A percentile compares a stretch with the other conserved stretches of the same genome.
Evolutionary conservation across 2,113 vertebrate genomes (phyloP).

Genomic region (Colossoma macropomum): DNA sequence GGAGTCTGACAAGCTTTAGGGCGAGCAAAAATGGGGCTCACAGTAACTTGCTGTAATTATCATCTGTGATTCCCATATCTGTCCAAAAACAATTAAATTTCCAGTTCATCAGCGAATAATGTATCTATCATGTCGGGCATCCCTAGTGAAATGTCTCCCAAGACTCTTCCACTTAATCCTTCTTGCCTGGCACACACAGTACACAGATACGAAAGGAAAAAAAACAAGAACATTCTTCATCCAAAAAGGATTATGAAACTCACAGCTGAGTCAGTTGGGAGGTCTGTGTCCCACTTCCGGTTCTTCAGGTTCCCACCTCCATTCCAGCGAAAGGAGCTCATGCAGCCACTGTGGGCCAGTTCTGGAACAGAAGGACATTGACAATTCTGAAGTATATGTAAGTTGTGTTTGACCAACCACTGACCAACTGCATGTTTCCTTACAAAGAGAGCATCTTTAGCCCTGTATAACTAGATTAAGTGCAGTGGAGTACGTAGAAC

Average conservation of each 20-base stretch:
- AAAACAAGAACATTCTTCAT: neutral
- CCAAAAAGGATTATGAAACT: slow-evolving; percentile 61
- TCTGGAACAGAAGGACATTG: slow-evolving; percentile 74
- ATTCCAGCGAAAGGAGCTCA: slow-evolving; percentile 97
- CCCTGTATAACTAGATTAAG: no score
- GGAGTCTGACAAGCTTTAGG: no score
- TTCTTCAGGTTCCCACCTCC: slow-evolving; percentile 90
- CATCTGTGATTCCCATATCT: no score
- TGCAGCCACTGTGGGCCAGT: slow-evolving; percentile 94
- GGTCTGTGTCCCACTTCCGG: slow-evolving; percentile 94
- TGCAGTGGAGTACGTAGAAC: no score
- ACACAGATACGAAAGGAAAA: no score
- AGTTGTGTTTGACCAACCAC: no score
- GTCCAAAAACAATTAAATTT: no score
- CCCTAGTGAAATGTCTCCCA: neutral
- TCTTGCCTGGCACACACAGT: neutral
- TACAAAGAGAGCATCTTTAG: no score
- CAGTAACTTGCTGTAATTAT: no score
- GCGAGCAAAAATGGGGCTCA: no score
- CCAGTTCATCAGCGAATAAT: neutral
- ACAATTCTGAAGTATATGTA: neutral
- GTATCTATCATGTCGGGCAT: neutral
- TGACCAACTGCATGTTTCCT: no score
- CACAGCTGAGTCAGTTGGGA: slow-evolving; percentile 92
- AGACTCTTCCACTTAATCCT: neutral